Conservation (phyloP, 1,140 invertebrate species). For the Hyles vespertilio region DNA sequence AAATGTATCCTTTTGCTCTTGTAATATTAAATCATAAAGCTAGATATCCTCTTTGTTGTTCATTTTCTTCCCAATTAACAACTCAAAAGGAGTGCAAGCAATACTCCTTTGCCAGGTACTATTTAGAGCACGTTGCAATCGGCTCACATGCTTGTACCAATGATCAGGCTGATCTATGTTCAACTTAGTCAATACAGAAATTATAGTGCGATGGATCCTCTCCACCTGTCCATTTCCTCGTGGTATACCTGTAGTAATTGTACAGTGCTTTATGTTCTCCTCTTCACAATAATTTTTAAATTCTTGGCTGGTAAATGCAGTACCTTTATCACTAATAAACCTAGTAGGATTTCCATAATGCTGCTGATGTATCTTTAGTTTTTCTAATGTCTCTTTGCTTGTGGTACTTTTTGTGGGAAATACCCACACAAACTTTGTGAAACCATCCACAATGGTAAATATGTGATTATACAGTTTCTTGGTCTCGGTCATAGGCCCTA, state of each 20-base stretch:
- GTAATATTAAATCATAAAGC: neutral
- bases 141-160: slow-evolving; percentile 42
- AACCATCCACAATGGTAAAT: slow-evolving; percentile 30
- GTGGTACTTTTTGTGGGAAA: slow-evolving; percentile 32
- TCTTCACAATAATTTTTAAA: neutral
- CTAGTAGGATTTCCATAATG: neutral
- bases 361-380: neutral
- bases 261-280: neutral
- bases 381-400: slow-evolving; percentile 1
- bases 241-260: slow-evolving; percentile 5
- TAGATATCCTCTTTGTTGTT: slow-evolving; percentile 4
- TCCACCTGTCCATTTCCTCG: slow-evolving; percentile 11
- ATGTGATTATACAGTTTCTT: slow-evolving; percentile 41
- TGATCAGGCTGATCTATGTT: slow-evolving; percentile 24
- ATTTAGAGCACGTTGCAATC: slow-evolving; percentile 42
- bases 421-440: slow-evolving; percentile 35
- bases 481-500: slow-evolving; percentile 37
- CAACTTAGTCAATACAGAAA: slow-evolving; percentile 3
- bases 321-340: neutral
- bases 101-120: slow-evolving; percentile 43
- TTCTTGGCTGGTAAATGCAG: neutral
- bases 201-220: slow-evolving; percentile 1
- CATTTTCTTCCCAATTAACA: slow-evolving; percentile 42
- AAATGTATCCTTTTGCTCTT: neutral
- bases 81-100: slow-evolving; percentile 39